Evolutionary conservation across 1,140 invertebrate species (phyloP), one percentile per base, ranked within the genome.

Genomic region (Protaetia brevitarsis): DNA sequence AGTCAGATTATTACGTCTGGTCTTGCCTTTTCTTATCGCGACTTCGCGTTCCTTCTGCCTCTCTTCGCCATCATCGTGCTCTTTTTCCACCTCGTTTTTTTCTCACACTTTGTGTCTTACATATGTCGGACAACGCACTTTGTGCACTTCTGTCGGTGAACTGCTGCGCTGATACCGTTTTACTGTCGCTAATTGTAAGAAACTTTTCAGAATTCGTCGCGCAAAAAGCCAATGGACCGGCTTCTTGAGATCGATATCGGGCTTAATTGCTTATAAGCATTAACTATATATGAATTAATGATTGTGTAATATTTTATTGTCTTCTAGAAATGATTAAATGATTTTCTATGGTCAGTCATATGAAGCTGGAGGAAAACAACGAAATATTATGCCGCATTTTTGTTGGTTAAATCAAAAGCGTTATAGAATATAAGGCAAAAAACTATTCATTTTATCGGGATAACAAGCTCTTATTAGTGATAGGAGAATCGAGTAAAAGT

Each of bases 111-210:
- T 51, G 41, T 51, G 41, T 51, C 41, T 51, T 51, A 51, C 41
- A 51, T 51, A 51, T 51, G 41, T 51, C 41, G 41, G 41, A 51
- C 41, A 51, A 51, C 41, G 41, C 41, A 51, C 41, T 51, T 51
- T 51, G 19, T 51, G 41, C 41, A 51, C 41, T 51, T 51, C 41
- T 51, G 41, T 26, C 41, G 41, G 41, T 51, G 41, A 51, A 51
- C 41, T 51, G 41, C 41, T 51, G 19, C 19, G 41, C 19, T 19
- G 41, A 51, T 51, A 51, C 41, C 41, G 41, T 51, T 51, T 51
- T 51, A 51, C 41, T 51, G 41, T 51, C 41, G 41, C 41, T 51
- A 51, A 51, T 51, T 51, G 41, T 51, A 51, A 7, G 19, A 51
- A 51, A 51, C 13, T 51, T 51, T 51, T 51, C 41, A 51, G 41